These are phyloP conservation scores for Chrysogorgia sp. DNA, from an alignment of 92 coral and sea anemone genomes.

Conservation along the genomic window DNA sequence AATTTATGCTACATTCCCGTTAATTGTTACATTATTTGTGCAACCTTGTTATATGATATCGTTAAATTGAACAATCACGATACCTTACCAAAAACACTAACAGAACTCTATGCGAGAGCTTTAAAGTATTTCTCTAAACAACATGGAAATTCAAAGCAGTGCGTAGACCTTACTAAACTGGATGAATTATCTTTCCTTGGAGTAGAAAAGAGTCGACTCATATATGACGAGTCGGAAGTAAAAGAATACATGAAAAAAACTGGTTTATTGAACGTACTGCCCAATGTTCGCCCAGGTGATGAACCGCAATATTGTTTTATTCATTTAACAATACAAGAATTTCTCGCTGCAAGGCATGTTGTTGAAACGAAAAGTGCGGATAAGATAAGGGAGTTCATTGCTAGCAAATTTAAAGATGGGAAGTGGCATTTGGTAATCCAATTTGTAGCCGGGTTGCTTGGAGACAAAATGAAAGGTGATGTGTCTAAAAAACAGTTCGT, in stretches of 20 bases:
- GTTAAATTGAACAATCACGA: neutral
- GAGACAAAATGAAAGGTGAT: neutral
- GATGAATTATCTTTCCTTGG: neutral
- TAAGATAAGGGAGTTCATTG: neutral
- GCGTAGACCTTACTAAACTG: neutral
- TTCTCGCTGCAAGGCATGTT: conserved; percentile 19
- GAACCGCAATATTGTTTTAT: neutral
- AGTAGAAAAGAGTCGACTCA: neutral
- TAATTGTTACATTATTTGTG: conserved; percentile 57
- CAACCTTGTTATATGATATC: neutral
- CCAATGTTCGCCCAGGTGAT: neutral
- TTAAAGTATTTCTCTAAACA: neutral
- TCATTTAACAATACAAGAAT: conserved; percentile 30
- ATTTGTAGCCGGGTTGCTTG: conserved; percentile 11
- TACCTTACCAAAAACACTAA: conserved; percentile 17
- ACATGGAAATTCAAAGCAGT: neutral
- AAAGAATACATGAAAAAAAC: neutral
- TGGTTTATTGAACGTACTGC: neutral
- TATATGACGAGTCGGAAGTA: neutral
- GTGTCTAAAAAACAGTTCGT: neutral
- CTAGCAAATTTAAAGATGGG: neutral
- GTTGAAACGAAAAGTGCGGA: neutral
- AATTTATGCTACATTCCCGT: conserved; percentile 66
- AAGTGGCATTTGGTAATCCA: conserved; percentile 11
- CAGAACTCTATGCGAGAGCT: conserved; percentile 14